phyloP scores from a whole-genome alignment of 2,888 invertebrate genomes.

The Cotesia congregata region DNA sequence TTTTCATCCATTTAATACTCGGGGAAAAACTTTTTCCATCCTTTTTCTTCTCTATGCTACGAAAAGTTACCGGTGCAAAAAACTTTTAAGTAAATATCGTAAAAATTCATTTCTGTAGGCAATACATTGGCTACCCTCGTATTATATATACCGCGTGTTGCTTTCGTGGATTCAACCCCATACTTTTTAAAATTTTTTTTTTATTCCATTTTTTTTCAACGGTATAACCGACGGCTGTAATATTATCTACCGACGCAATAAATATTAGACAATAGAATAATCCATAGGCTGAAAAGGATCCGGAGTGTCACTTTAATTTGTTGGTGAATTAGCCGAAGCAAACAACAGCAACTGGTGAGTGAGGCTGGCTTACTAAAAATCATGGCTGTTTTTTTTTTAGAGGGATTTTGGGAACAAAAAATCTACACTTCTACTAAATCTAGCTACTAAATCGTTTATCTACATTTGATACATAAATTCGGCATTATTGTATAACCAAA shows the following conservation, averaged over 20 bases:
- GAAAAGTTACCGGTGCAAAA: conserved; percentile 47
- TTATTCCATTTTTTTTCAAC: not conserved
- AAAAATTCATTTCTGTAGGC: conserved; percentile 51
- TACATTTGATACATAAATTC: too few species aligned
- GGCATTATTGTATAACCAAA: too few species aligned
- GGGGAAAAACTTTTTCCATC: conserved; percentile 20
- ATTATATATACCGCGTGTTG: not conserved
- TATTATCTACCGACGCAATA: not conserved
- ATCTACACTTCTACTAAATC: too few species aligned
- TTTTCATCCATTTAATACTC: not conserved
- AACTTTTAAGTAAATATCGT: conserved; percentile 56
- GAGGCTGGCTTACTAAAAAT: too few species aligned
- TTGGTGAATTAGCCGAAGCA: conserved; percentile 8
- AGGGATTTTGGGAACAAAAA: too few species aligned
- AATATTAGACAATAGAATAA: not conserved
- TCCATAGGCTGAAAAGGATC: not conserved
- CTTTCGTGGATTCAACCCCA: not conserved
- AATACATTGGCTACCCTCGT: conserved; percentile 38
- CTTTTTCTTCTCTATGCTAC: conserved; percentile 13
- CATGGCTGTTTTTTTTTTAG: too few species aligned
- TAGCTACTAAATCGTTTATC: conserved; percentile 54
- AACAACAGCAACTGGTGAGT: conserved; percentile 11
- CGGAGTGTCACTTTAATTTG: conserved; percentile 5
- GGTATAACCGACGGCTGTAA: not conserved
- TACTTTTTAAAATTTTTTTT: not conserved